These are phyloP conservation scores for Teleopsis dalmanni DNA, from an alignment of 1,140 invertebrate species.

Conservation along the genomic window DNA sequence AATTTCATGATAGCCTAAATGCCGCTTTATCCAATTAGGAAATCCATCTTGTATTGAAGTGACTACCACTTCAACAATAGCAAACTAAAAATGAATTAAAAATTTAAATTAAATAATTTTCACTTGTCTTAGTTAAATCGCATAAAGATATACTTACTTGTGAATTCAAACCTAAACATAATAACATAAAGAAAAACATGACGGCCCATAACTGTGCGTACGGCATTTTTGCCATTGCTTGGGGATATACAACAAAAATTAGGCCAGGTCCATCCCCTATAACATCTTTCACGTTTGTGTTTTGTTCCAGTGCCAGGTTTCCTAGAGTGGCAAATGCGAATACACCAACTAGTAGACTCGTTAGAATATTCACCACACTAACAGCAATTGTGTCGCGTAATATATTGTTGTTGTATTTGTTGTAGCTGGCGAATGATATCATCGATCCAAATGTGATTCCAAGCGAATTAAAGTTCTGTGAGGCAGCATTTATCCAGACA, in stretches of 20 bases:
- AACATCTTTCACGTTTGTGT: slow-evolving; percentile 68
- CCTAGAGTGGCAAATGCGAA: slow-evolving; percentile 83
- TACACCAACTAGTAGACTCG: slow-evolving; percentile 76
- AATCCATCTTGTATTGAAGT: slow-evolving; percentile 89
- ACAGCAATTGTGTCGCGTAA: slow-evolving; percentile 77
- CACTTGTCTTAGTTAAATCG: not conserved
- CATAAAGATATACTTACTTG: slow-evolving; percentile 53
- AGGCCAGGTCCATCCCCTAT: slow-evolving; percentile 79
- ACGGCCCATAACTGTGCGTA: slow-evolving; percentile 77
- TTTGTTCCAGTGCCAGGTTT: slow-evolving; percentile 74
- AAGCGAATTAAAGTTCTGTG: slow-evolving; percentile 89
- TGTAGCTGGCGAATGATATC: slow-evolving; percentile 93
- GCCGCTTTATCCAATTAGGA: slow-evolving; percentile 70
- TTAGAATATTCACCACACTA: slow-evolving; percentile 71
- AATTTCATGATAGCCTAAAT: slow-evolving; percentile 77
- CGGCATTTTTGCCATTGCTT: slow-evolving; percentile 83
- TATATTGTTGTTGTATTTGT: slow-evolving; percentile 85
- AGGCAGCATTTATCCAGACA: slow-evolving; percentile 83
- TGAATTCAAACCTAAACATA: slow-evolving; percentile 83
- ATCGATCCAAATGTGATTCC: slow-evolving; percentile 87
- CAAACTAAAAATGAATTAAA: slow-evolving; percentile 54
- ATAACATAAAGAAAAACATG: slow-evolving; percentile 84
- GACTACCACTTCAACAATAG: slow-evolving; percentile 84
- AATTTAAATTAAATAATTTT: not conserved
- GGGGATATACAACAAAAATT: slow-evolving; percentile 83